Evolutionary conservation across 2,797 vertebrate species (phyloP).

Genomic region (Masticophis lateralis): DNA sequence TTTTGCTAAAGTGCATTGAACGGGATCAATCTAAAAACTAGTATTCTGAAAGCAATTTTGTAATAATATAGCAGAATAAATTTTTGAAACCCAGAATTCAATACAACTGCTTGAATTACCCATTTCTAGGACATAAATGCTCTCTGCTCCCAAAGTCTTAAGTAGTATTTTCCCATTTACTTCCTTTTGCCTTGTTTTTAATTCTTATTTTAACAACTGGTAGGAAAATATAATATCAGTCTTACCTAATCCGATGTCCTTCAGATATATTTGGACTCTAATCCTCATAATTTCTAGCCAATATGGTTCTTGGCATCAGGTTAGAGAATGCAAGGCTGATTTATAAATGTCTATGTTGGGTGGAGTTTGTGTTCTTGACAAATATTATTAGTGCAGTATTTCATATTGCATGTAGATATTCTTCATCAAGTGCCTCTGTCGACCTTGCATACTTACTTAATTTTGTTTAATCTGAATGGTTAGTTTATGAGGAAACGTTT

Average conservation of each 20-base stretch:
- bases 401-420: not conserved
- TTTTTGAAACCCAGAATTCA: not conserved
- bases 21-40: not conserved
- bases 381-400: not conserved
- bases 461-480: not conserved
- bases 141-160: not conserved
- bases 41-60: not conserved
- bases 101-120: not conserved
- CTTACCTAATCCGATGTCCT: not conserved
- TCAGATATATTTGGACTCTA: not conserved
- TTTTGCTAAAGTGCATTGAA: not conserved
- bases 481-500: not conserved
- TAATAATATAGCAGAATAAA: not conserved
- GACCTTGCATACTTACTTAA: not conserved
- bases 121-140: not conserved
- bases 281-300: not conserved
- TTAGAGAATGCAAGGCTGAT: not conserved
- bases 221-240: not conserved
- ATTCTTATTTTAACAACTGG: not conserved
- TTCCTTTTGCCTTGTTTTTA: not conserved
- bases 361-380: not conserved
- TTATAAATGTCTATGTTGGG: not conserved
- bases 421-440: slow-evolving; percentile 37
- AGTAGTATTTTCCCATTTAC: not conserved
- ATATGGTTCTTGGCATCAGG: not conserved